phyloP scores from a whole-genome alignment of 2,888 invertebrate species.

The Ceriagrion tenellum region DNA sequence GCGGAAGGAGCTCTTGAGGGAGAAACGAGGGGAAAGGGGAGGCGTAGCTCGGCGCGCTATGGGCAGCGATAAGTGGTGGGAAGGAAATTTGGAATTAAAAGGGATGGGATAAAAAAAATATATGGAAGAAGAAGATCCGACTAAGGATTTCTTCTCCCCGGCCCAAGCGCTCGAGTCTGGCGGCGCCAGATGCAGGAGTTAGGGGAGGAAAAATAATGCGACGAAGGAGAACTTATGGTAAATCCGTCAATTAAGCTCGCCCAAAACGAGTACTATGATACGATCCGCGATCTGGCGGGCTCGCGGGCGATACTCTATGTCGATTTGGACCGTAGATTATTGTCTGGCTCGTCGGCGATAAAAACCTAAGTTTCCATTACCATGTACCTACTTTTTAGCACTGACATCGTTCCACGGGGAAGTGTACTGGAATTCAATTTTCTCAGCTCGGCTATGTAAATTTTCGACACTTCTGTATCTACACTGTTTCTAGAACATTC shows the following conservation, averaged over 20 bases:
- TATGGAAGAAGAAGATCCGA: no score
- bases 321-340: not conserved
- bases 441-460: no score
- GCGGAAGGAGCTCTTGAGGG: not conserved
- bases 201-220: not conserved
- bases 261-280: not conserved
- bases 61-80: slow-evolving; percentile 16
- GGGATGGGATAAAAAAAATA: not conserved
- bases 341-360: not conserved
- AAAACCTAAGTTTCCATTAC: not conserved
- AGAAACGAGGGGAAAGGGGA: not conserved
- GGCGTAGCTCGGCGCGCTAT: not conserved
- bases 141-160: no score
- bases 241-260: not conserved
- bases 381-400: no score
- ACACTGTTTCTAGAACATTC: no score
- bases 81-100: slow-evolving; percentile 12
- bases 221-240: not conserved
- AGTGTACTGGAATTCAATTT: no score
- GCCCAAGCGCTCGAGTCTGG: not conserved
- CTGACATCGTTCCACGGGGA: no score
- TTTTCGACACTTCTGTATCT: no score
- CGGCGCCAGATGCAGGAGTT: not conserved
- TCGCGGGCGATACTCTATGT: not conserved
- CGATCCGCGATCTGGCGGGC: not conserved